Conservation (phyloP, 2,113 vertebrate genomes). For the Scolopax mira region DNA sequence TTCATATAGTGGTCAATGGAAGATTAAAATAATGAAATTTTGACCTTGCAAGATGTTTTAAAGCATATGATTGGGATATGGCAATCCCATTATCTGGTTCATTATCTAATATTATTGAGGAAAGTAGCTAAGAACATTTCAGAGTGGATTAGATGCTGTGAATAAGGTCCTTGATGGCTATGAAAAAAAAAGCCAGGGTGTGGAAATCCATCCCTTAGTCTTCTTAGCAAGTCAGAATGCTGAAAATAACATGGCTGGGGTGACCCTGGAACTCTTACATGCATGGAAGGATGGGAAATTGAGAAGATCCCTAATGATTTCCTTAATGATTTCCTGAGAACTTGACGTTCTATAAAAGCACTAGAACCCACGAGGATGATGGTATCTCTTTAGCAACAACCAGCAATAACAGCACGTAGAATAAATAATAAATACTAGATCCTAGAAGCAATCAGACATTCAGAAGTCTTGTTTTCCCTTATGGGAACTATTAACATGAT, state of each 20-base stretch:
- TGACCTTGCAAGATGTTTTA: background rate
- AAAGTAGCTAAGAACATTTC: background rate
- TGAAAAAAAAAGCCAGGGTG: background rate
- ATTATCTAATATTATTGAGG: background rate
- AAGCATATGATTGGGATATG: background rate
- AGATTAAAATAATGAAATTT: slow-evolving; percentile 49
- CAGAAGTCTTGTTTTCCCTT: background rate
- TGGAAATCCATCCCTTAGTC: background rate
- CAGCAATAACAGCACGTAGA: background rate
- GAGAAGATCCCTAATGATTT: background rate
- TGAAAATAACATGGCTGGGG: background rate
- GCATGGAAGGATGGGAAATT: background rate
- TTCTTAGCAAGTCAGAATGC: background rate
- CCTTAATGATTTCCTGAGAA: background rate
- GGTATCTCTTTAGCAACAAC: background rate
- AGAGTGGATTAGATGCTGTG: background rate
- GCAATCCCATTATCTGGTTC: background rate
- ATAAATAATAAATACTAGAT: slow-evolving; percentile 21
- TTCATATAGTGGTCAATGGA: background rate
- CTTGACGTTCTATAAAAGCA: background rate
- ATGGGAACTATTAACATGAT: background rate
- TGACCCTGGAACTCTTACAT: background rate
- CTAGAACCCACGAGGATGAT: background rate
- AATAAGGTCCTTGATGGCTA: background rate
- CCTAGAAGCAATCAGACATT: background rate